phyloP scores from a whole-genome alignment of 1,140 invertebrate species.

The Idris sp. region DNA sequence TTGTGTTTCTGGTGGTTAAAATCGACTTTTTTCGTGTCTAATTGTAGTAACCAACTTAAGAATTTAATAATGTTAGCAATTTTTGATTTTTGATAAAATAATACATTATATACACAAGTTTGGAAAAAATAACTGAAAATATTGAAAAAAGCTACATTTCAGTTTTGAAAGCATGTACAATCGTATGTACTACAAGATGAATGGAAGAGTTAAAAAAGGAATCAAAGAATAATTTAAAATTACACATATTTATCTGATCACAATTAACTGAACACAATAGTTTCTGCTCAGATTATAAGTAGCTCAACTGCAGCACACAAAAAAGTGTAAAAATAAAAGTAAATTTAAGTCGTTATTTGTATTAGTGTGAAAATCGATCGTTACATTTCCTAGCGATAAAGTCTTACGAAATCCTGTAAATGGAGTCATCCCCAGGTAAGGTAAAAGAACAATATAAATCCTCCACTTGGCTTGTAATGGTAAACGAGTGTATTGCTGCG shows the following conservation, averaged over 20 bases:
- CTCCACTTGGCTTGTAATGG: slow-evolving; percentile 68
- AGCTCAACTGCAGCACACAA: slow-evolving; percentile 17
- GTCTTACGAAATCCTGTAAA: slow-evolving; percentile 53
- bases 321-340: slow-evolving; percentile 17
- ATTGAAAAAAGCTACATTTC: no score
- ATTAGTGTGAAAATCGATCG: slow-evolving; percentile 41
- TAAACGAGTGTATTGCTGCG: slow-evolving; percentile 63
- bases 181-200: no score
- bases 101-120: no score
- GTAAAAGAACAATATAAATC: slow-evolving; percentile 63
- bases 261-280: slow-evolving; percentile 5
- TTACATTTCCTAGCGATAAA: slow-evolving; percentile 49
- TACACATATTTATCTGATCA: neutral
- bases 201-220: no score
- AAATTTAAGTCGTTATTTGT: slow-evolving; percentile 15
- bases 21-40: no score
- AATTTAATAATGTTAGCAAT: no score
- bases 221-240: no score
- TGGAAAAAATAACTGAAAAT: no score
- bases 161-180: no score
- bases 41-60: no score
- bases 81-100: no score
- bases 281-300: slow-evolving; percentile 21
- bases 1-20: no score
- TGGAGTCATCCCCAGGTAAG: slow-evolving; percentile 46